Percentiles rank a stretch among this genome's conserved stretches.
Conservation (phyloP, 2,113 vertebrate species). For the Onychostruthus taczanowskii region DNA sequence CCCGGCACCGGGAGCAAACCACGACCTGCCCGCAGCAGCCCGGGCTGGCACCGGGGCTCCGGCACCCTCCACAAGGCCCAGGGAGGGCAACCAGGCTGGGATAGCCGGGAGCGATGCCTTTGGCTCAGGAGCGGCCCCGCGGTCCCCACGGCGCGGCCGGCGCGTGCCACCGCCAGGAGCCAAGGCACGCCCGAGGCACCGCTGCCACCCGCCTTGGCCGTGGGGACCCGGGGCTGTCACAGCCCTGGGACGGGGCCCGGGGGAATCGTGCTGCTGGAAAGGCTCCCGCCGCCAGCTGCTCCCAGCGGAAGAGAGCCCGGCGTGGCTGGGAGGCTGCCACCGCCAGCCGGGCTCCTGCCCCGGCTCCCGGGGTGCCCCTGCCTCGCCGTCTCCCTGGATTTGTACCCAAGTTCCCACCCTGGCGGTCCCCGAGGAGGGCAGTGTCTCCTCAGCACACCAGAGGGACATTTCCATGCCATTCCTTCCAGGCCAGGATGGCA, state of each 20-base stretch:
- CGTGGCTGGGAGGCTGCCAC: background rate
- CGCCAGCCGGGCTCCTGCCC: accelerated
- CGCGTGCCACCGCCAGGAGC: background rate
- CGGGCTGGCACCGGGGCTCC: background rate
- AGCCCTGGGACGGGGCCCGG: background rate
- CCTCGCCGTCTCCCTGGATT: background rate
- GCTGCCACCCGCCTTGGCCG: background rate
- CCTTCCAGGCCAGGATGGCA: background rate
- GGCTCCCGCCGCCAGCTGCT: background rate
- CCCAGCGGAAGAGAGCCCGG: background rate
- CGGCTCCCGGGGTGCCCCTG: background rate
- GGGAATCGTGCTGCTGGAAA: background rate
- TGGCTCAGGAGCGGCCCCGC: background rate
- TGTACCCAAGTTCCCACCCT: too few relatives aligned
- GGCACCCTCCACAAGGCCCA: accelerated
- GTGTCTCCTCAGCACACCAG: accelerated
- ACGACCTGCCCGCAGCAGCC: background rate
- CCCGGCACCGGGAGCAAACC: background rate
- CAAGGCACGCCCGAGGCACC: background rate
- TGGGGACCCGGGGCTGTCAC: background rate
- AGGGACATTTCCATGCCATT: accelerated
- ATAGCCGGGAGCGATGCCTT: accelerated
- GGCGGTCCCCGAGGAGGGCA: background rate
- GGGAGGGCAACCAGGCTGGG: background rate
- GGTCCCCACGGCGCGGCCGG: accelerated